Evolutionary conservation across 1,140 invertebrate species (phyloP), one percentile per base, ranked within the genome.

Genomic region (Anastrepha ludens): DNA sequence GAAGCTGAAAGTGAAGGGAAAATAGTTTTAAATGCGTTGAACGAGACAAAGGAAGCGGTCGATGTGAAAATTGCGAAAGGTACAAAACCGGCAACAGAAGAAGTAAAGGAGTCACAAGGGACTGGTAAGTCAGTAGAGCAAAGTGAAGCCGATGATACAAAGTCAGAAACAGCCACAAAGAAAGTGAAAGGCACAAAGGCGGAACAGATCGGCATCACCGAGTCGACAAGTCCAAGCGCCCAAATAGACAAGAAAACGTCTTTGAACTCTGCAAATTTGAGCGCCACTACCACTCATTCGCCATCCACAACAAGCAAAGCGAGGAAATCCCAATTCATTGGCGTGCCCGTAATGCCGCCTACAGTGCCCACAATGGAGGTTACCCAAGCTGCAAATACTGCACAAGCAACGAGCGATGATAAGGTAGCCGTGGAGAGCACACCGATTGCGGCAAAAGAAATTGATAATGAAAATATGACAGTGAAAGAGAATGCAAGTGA

Each of bases 321-420:
- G 1, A 88, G 74, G 20, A 89, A 89, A 85, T 55, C 85, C 2
- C 47, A 50, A 41, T 87, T 85, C 13, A 78, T 88, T 17, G 88
- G 87, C 7, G 59, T 89, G 60, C 90, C 87, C 4, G 88, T 89
- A 29, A 64, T 86, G 50, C 89, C 89, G 64, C 60, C 87, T 5
- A 90, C 88, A 78, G 88, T 90, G 50, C 87, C 90, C 59, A 89
- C 90, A 89, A 92, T 91, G 89, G 91, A 92, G 87, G 85, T 47
- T 60, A 15, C 29, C 2, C 9, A 85, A 55, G 1, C 29, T 29
- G 70, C 41, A 64, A 87, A 87, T n/a, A 13, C 60, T 39, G 15
- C 50, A 17, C 15, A 74, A 70, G 62, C 60, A 78, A 87, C 20
- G 15, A 58, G 2, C 13, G 41, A 13, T 60, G 85, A 60, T 44